A percentile compares a stretch with the other conserved stretches of the same genome.
phyloP scores from a whole-genome alignment of 92 coral and sea anemone species.

The Phenganax stokvisi region DNA sequence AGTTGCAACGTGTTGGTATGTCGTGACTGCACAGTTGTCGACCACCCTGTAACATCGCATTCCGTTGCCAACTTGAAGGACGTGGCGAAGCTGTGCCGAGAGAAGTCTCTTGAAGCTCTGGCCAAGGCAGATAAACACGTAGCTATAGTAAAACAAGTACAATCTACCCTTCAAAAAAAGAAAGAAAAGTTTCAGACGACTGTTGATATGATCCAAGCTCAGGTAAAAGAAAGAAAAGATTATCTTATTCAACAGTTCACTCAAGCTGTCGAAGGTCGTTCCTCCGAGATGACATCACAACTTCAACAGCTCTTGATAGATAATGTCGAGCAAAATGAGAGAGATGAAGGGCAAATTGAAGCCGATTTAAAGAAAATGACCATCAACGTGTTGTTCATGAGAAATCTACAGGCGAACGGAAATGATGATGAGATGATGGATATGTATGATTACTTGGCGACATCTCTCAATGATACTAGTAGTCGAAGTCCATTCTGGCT shows the following conservation, averaged over 20 bases:
- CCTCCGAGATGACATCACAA: conserved; percentile 9
- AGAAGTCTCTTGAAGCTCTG: not conserved
- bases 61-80: conserved; percentile 22
- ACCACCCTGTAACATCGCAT: conserved; percentile 5
- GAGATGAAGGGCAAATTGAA: not conserved
- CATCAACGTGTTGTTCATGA: conserved; percentile 27
- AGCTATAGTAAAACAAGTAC: not conserved
- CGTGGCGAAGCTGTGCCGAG: conserved; percentile 9
- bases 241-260: conserved; percentile 13
- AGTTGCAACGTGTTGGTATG: conserved; percentile 31
- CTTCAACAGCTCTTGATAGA: conserved; percentile 8
- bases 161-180: not conserved
- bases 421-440: conserved; percentile 36
- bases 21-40: conserved; percentile 29
- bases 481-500: conserved; percentile 35
- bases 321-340: conserved; percentile 9
- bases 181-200: not conserved
- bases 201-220: conserved; percentile 6
- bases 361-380: conserved; percentile 25
- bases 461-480: conserved; percentile 6
- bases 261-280: conserved; percentile 21
- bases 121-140: conserved; percentile 19
- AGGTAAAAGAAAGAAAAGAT: conserved; percentile 4
- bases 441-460: conserved; percentile 32
- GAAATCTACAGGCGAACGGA: conserved; percentile 27